Percentiles rank a stretch among this genome's conserved stretches.
phyloP scores from a whole-genome alignment of 1,140 invertebrate species.

The Drosophila neocordata region DNA sequence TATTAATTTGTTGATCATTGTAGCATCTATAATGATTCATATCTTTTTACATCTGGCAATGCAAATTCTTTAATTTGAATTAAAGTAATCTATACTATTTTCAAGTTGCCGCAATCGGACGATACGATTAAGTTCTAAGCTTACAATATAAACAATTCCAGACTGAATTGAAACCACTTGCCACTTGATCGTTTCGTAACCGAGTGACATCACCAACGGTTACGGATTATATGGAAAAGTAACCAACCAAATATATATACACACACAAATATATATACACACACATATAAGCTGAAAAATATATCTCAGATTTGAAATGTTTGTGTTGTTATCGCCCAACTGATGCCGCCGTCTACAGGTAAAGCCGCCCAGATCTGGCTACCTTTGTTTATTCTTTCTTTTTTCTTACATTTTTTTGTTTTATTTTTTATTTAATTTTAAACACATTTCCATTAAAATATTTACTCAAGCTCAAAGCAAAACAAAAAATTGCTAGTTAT shows the following conservation, averaged over 20 bases:
- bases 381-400: background rate
- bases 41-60: conserved; percentile 17
- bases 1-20: too few species aligned
- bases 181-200: conserved; percentile 8
- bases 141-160: conserved; percentile 24
- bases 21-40: background rate
- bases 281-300: background rate
- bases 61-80: conserved; percentile 23
- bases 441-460: conserved; percentile 52
- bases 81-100: background rate
- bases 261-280: background rate
- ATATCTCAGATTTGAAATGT: conserved; percentile 33
- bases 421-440: background rate
- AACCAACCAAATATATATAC: conserved; percentile 34
- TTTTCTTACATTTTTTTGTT: background rate
- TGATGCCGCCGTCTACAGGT: background rate
- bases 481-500: background rate
- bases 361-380: background rate
- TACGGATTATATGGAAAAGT: conserved; percentile 45
- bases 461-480: conserved; percentile 29
- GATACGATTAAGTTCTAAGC: background rate
- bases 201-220: conserved; percentile 54
- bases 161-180: conserved; percentile 21
- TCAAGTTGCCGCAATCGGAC: background rate
- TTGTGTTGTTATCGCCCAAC: conserved; percentile 2